Conservation (phyloP, 2,888 invertebrate genomes). For the Eristalis intricaria region DNA sequence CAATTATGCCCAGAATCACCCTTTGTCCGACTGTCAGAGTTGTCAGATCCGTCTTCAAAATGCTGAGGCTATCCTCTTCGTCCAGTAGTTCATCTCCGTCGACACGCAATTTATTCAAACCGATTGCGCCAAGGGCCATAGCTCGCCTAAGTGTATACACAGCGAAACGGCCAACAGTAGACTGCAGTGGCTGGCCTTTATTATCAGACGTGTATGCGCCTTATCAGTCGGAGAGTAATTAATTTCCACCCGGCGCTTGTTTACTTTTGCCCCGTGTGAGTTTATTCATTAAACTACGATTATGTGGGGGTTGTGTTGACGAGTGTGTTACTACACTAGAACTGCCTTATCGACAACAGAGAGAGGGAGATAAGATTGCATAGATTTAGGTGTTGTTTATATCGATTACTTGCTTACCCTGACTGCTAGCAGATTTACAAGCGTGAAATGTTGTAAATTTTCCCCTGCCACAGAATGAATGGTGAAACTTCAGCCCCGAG, state of each 20-base stretch:
- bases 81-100: background rate
- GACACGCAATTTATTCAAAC: constrained; percentile 66
- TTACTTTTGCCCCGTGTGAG: constrained; percentile 3
- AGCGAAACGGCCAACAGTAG: background rate
- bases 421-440: background rate
- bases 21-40: constrained; percentile 71
- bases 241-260: constrained; percentile 33
- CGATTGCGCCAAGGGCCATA: constrained; percentile 53
- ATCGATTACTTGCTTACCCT: constrained; percentile 14
- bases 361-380: constrained; percentile 44
- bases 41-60: constrained; percentile 73
- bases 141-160: constrained; percentile 63
- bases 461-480: too few species aligned
- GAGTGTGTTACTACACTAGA: background rate
- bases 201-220: constrained; percentile 2
- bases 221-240: constrained; percentile 16
- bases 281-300: constrained; percentile 64
- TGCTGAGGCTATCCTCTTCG: constrained; percentile 53
- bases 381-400: constrained; percentile 29
- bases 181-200: background rate
- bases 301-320: constrained; percentile 13
- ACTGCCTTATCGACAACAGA: constrained; percentile 34
- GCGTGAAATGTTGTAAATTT: background rate
- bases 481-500: background rate
- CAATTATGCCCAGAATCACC: constrained; percentile 69